Base-by-base conservation (phyloP, 2,888 invertebrate species). In the Cephus pulcher region DNA sequence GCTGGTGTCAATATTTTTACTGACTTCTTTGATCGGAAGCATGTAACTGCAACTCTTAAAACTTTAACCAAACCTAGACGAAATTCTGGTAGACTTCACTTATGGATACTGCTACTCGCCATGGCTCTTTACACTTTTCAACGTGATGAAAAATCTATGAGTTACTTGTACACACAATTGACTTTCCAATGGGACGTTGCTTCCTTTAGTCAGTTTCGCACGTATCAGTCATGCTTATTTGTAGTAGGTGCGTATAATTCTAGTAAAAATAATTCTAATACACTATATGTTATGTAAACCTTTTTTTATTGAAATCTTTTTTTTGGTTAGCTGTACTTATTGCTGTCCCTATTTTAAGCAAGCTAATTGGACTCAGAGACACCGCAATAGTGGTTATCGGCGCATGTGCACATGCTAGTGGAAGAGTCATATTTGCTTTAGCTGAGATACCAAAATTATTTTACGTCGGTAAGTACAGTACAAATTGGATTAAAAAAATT, bases 91-190 rank as follows among this genome's bases (percentile, higher is more conserved):
- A 93, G 96, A 82, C 87, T 93, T 56, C 95, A 95, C 83, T 90
- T 97, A 4, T 93, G 95, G 91, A 92, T 96, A 69, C 90, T 97
- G n/a, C 93, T 97, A 15, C 86, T 95, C 12, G 94, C 95, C 32
- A 96, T 97, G 96, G 95, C 94, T 0, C 92, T 96, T 75, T 97
- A 97, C 86, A 96, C 96, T 75, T 97, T 96, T 88, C 96, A 97
- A 90, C 93, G 97, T 88, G 97, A 97, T 88, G 97, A 97, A 88
- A 95, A 94, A 82, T 94, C 94, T 33, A 95, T 96, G 88, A 93
- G 95, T 87, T 96, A 95, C 84, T 90, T 97, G 75, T 97, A 96
- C 88, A 95, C 96, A 0, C 94, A 94, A 76, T 92, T 94, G 68
- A 95, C 95, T 69, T 95, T 97, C 86, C 90, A 94, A 78, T 97